These are phyloP conservation scores for Stenchaetothrips biformis DNA, from an alignment of 2,888 invertebrate genomes.

Conservation along the genomic window DNA sequence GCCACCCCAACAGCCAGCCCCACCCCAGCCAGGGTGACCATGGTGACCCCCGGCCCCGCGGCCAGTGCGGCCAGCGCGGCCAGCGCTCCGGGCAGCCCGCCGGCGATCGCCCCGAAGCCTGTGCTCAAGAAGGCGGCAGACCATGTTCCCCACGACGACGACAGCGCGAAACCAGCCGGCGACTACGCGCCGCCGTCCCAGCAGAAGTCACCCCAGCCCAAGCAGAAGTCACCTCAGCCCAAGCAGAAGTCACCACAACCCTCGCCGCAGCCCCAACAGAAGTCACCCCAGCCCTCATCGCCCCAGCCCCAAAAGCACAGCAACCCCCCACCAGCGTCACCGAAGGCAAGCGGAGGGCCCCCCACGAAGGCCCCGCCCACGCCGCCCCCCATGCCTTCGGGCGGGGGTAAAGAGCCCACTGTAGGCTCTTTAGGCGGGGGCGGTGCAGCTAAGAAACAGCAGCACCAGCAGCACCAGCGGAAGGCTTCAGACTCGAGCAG, in stretches of 20 bases:
- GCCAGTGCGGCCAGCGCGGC: conserved; percentile 33
- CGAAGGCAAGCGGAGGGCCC: not conserved
- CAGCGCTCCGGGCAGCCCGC: not conserved
- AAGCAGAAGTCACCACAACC: not conserved
- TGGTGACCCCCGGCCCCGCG: conserved; percentile 31
- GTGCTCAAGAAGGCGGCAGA: not conserved
- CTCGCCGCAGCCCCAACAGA: not conserved
- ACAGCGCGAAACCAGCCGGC: not conserved
- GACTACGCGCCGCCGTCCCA: not conserved
- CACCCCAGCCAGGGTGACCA: conserved; percentile 26
- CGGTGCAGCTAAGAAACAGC: not conserved
- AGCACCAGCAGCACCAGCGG: not conserved
- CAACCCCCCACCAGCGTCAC: not conserved
- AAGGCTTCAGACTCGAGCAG: not conserved
- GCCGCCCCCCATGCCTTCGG: not conserved
- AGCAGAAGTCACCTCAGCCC: not conserved
- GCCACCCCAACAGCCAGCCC: conserved; percentile 30
- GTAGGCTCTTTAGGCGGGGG: no score
- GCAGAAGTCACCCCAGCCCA: not conserved
- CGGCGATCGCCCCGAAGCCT: conserved; percentile 4
- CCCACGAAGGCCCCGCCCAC: no score
- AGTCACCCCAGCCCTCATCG: no score
- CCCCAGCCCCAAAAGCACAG: not conserved
- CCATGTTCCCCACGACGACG: not conserved
- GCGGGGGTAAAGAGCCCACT: no score